Evolutionary conservation across 2,888 invertebrate species (phyloP).

Genomic region (Horisme vitalbata): DNA sequence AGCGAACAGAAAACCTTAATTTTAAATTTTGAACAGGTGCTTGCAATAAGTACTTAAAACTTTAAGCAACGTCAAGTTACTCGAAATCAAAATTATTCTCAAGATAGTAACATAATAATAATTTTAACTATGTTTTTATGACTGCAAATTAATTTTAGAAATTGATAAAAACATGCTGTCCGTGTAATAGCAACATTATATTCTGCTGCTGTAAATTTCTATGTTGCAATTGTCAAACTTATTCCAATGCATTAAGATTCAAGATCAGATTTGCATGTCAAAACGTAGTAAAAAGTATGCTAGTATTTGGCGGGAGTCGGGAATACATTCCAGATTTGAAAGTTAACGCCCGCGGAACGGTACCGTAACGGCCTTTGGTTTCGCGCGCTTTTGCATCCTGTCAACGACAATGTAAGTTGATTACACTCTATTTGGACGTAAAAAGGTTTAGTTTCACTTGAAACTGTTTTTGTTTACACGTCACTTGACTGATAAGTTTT

Average conservation of each 20-base stretch:
- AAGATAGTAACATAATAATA: too few relatives aligned
- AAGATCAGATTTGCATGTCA: not conserved
- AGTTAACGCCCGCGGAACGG: conserved; percentile 55
- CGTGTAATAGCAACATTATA: conserved; percentile 9
- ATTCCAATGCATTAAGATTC: not conserved
- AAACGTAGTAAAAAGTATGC: conserved; percentile 3
- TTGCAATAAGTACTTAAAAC: too few relatives aligned
- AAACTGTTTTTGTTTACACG: conserved; percentile 15
- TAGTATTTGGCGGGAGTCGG: conserved; percentile 27
- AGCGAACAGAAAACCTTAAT: too few relatives aligned
- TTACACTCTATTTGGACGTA: fast-evolving
- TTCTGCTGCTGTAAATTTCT: not conserved
- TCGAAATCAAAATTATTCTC: too few relatives aligned
- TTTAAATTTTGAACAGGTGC: too few relatives aligned
- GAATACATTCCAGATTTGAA: conserved; percentile 41
- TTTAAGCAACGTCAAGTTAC: too few relatives aligned
- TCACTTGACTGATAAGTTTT: conserved; percentile 31
- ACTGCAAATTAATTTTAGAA: too few relatives aligned
- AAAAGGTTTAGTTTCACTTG: conserved; percentile 41
- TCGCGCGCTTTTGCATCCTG: conserved; percentile 27
- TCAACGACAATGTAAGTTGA: not conserved
- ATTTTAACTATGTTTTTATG: too few relatives aligned
- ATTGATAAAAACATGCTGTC: too few relatives aligned
- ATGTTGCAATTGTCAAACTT: not conserved
- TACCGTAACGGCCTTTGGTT: conserved; percentile 48